These are phyloP conservation scores for Heliconius ismenius DNA, from an alignment of 2,888 invertebrate genomes.

Conservation along the genomic window DNA sequence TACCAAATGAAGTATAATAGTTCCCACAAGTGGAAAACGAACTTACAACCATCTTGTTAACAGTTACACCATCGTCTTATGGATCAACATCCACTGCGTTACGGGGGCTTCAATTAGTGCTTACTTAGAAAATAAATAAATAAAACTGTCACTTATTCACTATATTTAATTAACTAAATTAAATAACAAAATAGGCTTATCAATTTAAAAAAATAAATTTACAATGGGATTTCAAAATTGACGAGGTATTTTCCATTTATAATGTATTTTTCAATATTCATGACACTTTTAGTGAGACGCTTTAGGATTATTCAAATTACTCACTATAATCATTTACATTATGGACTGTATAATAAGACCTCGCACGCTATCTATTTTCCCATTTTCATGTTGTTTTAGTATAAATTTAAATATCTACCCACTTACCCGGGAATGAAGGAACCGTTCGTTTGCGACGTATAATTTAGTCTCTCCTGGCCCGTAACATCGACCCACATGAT, in stretches of 20 bases:
- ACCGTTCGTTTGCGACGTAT: constrained; percentile 82
- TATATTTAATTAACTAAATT: too few relatives aligned
- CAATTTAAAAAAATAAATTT: too few relatives aligned
- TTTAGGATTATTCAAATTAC: constrained; percentile 27
- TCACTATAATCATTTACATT: constrained; percentile 33
- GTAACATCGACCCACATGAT: constrained; percentile 84
- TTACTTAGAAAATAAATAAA: too few relatives aligned
- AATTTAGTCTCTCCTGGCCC: constrained; percentile 82
- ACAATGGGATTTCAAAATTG: neutral
- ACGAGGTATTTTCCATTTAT: neutral
- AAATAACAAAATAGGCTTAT: too few relatives aligned
- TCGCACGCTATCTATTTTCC: constrained; percentile 32
- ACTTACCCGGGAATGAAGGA: constrained; percentile 86
- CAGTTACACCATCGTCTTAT: neutral
- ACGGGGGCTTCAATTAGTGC: too few relatives aligned
- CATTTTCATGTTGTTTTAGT: constrained; percentile 19
- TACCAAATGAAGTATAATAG: too few relatives aligned
- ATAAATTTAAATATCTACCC: constrained; percentile 17
- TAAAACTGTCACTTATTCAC: too few relatives aligned
- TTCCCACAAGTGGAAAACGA: neutral
- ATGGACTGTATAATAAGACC: constrained; percentile 35
- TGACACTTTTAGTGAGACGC: neutral
- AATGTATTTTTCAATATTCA: too few relatives aligned
- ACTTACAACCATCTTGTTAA: neutral
- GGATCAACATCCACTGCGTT: too few relatives aligned